phyloP scores from a whole-genome alignment of 2,797 vertebrate species.

The Perodicticus potto region DNA sequence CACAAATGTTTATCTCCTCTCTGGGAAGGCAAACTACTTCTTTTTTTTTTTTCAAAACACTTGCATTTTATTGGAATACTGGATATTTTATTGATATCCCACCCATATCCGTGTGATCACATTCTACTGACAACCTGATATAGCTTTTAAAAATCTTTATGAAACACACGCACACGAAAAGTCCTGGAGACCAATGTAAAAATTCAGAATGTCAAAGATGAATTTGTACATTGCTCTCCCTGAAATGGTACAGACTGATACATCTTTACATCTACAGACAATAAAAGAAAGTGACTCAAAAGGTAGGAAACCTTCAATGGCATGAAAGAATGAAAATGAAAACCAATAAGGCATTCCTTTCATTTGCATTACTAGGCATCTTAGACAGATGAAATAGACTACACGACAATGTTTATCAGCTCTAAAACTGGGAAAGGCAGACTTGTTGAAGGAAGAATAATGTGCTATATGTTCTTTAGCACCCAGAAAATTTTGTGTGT shows the following conservation, averaged over 20 bases:
- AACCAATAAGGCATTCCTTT: neutral
- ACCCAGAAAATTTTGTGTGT: neutral
- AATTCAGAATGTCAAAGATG: slow-evolving; percentile 5
- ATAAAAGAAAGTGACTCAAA: slow-evolving; percentile 19
- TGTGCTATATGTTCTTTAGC: neutral
- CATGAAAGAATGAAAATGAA: neutral
- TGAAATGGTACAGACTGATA: neutral
- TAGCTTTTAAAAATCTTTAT: slow-evolving; percentile 26
- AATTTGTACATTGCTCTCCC: neutral
- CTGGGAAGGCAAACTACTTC: neutral
- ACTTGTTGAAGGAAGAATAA: neutral
- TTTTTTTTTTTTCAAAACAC: neutral
- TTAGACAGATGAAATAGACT: neutral
- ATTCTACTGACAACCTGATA: neutral
- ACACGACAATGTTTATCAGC: neutral
- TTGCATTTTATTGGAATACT: neutral
- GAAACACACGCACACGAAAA: neutral
- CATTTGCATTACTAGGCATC: neutral
- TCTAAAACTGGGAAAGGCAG: neutral
- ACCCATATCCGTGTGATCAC: neutral
- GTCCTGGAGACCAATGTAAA: neutral
- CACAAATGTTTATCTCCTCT: neutral
- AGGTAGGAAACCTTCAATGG: neutral
- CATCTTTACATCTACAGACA: neutral
- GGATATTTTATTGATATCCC: too few species aligned